Conservation (phyloP, 2,797 vertebrate genomes). For the Halcyon chelicuti region DNA sequence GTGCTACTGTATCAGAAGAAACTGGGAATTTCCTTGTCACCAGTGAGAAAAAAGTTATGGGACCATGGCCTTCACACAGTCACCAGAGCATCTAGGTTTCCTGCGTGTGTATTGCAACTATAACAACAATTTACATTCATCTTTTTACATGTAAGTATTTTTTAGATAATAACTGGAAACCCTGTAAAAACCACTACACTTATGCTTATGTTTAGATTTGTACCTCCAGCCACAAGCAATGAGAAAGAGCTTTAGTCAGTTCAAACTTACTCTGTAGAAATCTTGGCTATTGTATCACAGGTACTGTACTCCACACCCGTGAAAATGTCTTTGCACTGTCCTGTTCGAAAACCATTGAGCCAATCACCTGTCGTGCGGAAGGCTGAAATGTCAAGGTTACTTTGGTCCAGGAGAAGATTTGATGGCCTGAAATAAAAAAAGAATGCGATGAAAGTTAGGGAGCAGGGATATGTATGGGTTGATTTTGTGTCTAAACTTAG, state of each 20-base stretch:
- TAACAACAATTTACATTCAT: background rate
- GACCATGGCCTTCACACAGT: background rate
- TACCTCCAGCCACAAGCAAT: background rate
- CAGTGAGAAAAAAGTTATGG: background rate
- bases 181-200: fast-evolving
- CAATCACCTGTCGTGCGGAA: conserved; percentile 90
- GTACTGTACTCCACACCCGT: conserved; percentile 96
- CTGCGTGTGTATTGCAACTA: background rate
- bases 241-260: background rate
- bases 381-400: conserved; percentile 87
- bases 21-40: background rate
- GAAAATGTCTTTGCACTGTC: conserved; percentile 95
- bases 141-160: background rate
- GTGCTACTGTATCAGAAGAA: background rate
- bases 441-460: background rate
- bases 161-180: background rate
- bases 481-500: background rate
- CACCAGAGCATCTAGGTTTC: background rate
- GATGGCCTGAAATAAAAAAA: conserved; percentile 85
- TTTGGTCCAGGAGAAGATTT: conserved; percentile 95
- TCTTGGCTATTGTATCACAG: conserved; percentile 96
- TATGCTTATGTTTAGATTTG: background rate
- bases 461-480: background rate
- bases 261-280: conserved; percentile 93
- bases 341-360: conserved; percentile 92